These are phyloP conservation scores for Leptinotarsa lineolata DNA, from an alignment of 1,140 invertebrate species.

Conservation along the genomic window DNA sequence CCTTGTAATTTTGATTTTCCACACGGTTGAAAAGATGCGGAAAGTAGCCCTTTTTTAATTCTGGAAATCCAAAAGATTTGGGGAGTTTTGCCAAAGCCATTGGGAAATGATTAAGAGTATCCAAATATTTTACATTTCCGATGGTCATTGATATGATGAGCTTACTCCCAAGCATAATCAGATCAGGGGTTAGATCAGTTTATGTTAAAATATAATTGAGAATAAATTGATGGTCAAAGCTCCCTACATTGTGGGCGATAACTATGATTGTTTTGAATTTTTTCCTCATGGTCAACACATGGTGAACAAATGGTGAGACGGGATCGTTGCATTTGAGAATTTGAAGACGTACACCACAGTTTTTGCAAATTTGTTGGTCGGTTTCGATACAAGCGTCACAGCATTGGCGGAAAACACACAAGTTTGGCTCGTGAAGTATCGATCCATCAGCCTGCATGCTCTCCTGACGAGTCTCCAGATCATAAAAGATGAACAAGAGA, in stretches of 20 bases:
- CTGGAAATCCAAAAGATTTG: constrained; percentile 33
- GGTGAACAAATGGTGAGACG: too few species aligned
- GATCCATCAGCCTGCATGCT: too few species aligned
- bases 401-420: not conserved
- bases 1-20: constrained; percentile 38
- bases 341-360: too few species aligned
- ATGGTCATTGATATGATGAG: not conserved
- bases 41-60: constrained; percentile 38
- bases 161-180: constrained; percentile 1
- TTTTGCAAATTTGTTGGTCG: too few species aligned
- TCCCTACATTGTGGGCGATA: not conserved
- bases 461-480: not conserved
- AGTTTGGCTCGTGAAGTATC: constrained; percentile 7
- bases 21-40: constrained; percentile 41
- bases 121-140: not conserved
- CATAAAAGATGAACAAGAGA: not conserved
- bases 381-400: too few species aligned
- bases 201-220: constrained; percentile 9
- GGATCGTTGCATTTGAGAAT: too few species aligned
- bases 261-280: too few species aligned
- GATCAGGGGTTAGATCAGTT: constrained; percentile 1
- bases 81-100: not conserved
- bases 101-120: constrained; percentile 4
- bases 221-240: constrained; percentile 15
- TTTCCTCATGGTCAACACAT: too few species aligned